Conservation (phyloP, 2,888 invertebrate species). For the Miltochrista miniata region DNA sequence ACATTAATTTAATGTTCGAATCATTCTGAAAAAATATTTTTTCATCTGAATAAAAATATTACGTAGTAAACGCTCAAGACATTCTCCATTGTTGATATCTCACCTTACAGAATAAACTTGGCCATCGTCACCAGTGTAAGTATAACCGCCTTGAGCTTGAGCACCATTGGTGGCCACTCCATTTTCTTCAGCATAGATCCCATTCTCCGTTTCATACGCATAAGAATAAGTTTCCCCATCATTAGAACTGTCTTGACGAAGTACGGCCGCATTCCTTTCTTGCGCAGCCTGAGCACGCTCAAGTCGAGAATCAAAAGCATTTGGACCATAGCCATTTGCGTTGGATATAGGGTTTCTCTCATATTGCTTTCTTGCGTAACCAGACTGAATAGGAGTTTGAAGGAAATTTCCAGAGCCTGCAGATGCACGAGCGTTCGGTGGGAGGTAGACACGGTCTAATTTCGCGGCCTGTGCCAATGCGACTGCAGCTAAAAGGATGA, state of each 20-base stretch:
- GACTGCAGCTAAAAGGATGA: slow-evolving; percentile 55
- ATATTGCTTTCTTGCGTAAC: slow-evolving; percentile 14
- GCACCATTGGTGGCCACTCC: slow-evolving; percentile 74
- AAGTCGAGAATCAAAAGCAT: slow-evolving; percentile 48
- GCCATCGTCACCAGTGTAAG: slow-evolving; percentile 76
- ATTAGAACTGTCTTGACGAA: slow-evolving; percentile 66
- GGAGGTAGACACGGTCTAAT: slow-evolving; percentile 67
- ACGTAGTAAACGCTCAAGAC: too few relatives aligned
- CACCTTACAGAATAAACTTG: slow-evolving; percentile 70
- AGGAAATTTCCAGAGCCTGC: slow-evolving; percentile 29
- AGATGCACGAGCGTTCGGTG: slow-evolving; percentile 52
- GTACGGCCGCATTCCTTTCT: slow-evolving; percentile 69
- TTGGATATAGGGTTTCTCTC: slow-evolving; percentile 12
- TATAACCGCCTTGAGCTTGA: slow-evolving; percentile 68
- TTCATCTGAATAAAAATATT: not conserved
- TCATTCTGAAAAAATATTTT: too few relatives aligned
- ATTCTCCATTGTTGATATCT: too few relatives aligned
- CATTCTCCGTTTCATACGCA: slow-evolving; percentile 73
- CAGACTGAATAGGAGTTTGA: slow-evolving; percentile 31
- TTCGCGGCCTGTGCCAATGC: slow-evolving; percentile 59
- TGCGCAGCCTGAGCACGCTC: slow-evolving; percentile 60
- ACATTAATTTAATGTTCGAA: too few relatives aligned
- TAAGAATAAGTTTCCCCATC: slow-evolving; percentile 69
- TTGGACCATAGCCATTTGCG: slow-evolving; percentile 20
- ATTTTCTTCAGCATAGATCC: slow-evolving; percentile 68